Evolutionary conservation across 1,140 invertebrate genomes (phyloP).

Genomic region (Paraescarpia echinospica): DNA sequence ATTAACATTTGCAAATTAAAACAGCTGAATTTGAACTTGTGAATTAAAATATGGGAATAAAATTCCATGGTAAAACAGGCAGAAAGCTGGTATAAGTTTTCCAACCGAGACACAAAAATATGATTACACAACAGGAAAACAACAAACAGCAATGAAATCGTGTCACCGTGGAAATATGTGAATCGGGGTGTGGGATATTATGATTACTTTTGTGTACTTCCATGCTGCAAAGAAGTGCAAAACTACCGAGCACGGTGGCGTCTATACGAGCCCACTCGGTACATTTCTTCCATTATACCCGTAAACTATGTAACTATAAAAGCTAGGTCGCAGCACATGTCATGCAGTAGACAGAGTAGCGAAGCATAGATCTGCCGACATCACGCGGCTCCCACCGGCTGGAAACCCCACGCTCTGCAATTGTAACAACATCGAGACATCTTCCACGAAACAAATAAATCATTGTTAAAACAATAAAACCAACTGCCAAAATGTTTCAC

Average conservation of each 20-base stretch:
- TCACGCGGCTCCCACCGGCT: background rate
- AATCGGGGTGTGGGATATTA: background rate
- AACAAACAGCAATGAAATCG: background rate
- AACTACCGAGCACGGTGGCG: background rate
- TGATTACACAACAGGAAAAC: background rate
- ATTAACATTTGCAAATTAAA: background rate
- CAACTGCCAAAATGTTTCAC: background rate
- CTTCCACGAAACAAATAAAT: background rate
- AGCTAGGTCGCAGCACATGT: background rate
- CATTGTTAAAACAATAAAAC: background rate
- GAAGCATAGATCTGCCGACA: background rate
- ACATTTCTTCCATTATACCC: background rate
- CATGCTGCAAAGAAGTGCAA: background rate
- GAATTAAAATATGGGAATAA: background rate
- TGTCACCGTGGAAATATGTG: background rate
- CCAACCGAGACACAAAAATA: background rate
- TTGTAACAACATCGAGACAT: background rate
- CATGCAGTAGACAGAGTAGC: constrained; percentile 3
- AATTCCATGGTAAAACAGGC: background rate
- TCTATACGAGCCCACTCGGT: background rate
- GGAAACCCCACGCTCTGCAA: background rate
- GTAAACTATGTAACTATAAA: background rate
- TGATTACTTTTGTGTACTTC: background rate
- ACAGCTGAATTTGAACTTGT: background rate
- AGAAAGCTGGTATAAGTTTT: background rate